phyloP scores from a whole-genome alignment of 1,140 invertebrate species.

The Ceratitis capitata region DNA sequence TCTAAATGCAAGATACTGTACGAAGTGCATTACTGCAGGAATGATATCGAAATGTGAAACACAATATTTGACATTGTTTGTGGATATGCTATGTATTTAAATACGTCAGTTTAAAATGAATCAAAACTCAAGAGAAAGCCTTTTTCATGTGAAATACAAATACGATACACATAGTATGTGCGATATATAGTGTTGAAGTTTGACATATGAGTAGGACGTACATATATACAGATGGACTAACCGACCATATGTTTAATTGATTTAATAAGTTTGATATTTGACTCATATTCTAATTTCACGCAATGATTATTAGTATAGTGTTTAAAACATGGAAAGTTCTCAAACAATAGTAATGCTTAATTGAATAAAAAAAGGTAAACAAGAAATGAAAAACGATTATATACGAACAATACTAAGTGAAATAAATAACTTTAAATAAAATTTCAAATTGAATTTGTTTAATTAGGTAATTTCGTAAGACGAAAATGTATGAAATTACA shows the following conservation, averaged over 20 bases:
- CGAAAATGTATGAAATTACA: too few relatives aligned
- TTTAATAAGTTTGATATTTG: not conserved
- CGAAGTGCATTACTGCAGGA: not conserved
- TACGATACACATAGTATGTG: not conserved
- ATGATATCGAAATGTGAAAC: conserved; percentile 24
- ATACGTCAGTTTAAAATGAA: not conserved
- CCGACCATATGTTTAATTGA: not conserved
- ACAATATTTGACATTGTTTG: conserved; percentile 2
- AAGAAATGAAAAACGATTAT: conserved; percentile 31
- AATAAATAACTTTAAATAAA: conserved; percentile 33
- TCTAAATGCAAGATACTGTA: not conserved
- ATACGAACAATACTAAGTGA: conserved; percentile 23
- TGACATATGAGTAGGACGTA: not conserved
- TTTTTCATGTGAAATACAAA: not conserved
- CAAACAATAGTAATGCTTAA: not conserved
- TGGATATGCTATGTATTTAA: conserved; percentile 25
- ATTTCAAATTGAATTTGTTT: not conserved
- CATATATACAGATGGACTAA: not conserved
- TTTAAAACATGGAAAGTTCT: not conserved
- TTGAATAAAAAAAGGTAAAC: not conserved
- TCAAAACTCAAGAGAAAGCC: not conserved
- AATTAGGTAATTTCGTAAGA: too few relatives aligned
- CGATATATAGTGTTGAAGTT: not conserved
- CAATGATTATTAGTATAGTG: not conserved
- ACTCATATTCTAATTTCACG: not conserved